Conservation (phyloP, 2,113 vertebrate species). For the Fulica atra region DNA sequence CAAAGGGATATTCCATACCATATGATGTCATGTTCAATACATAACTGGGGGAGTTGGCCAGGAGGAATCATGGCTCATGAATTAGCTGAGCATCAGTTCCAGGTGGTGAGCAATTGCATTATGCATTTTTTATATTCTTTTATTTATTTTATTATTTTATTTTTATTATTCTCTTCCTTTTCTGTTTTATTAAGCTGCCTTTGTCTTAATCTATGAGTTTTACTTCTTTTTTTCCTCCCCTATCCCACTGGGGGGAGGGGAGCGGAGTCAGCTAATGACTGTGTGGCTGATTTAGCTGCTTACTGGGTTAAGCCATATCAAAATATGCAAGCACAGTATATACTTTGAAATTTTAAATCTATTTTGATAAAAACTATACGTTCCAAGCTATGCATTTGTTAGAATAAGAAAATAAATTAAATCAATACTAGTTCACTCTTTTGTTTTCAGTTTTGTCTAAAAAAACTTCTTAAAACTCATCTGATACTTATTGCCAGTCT, state of each 20-base stretch:
- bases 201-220: background rate
- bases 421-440: background rate
- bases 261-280: too few relatives aligned
- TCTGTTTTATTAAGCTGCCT: background rate
- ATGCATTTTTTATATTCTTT: too few relatives aligned
- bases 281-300: too few relatives aligned
- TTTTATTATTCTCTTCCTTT: background rate
- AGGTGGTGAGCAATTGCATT: background rate
- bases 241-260: too few relatives aligned
- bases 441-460: background rate
- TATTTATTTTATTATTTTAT: too few relatives aligned
- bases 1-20: background rate
- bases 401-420: background rate
- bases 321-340: rapidly evolving
- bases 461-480: background rate
- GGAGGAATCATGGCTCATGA: background rate
- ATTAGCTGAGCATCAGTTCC: background rate
- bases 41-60: background rate
- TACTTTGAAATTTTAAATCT: background rate
- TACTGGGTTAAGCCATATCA: too few relatives aligned
- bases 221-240: background rate
- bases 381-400: rapidly evolving
- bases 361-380: background rate
- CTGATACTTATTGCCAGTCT: background rate
- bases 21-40: background rate